Conservation (phyloP, 2,113 vertebrate genomes). For the Machaerirhynchus nigripectus region DNA sequence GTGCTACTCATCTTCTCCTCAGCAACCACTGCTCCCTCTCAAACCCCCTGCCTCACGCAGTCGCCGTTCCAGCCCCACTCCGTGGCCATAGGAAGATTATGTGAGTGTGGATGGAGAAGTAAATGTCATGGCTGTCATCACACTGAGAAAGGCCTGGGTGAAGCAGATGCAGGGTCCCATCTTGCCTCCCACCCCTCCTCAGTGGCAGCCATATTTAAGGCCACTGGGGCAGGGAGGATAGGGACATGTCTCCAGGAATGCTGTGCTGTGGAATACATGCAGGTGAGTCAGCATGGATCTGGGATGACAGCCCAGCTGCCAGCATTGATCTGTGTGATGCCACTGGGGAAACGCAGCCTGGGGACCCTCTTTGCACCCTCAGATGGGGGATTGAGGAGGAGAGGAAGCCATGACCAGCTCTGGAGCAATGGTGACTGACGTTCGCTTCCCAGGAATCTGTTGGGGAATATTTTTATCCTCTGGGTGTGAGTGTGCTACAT, state of each 20-base stretch:
- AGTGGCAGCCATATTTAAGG: background rate
- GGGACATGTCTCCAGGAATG: background rate
- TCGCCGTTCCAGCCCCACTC: background rate
- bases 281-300: accelerated
- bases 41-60: background rate
- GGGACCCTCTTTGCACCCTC: background rate
- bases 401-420: background rate
- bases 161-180: background rate
- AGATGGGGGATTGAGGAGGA: background rate
- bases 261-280: background rate
- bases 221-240: background rate
- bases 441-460: constrained; percentile 55
- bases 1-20: background rate
- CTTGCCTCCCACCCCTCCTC: background rate
- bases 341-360: accelerated
- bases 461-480: constrained; percentile 72
- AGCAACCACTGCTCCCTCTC: background rate
- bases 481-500: constrained; percentile 61
- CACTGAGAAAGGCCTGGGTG: background rate
- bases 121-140: background rate
- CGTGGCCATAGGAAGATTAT: background rate
- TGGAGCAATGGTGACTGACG: background rate
- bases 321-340: background rate
- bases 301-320: background rate
- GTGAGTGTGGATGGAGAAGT: background rate